phyloP scores from a whole-genome alignment of 2,888 invertebrate genomes.

The Epicampocera succincta region DNA sequence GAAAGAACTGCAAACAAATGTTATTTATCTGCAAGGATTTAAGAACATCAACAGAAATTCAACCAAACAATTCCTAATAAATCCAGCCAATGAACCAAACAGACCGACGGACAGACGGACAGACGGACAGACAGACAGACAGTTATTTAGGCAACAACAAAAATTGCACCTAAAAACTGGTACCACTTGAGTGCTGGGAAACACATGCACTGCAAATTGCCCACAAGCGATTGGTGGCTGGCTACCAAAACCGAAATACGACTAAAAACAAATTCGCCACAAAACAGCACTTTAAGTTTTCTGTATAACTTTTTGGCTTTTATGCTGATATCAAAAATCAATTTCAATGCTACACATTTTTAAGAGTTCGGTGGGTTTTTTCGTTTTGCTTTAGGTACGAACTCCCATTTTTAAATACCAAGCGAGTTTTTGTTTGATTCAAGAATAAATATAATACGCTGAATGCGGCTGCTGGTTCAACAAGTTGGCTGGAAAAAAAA shows the following conservation, averaged over 20 bases:
- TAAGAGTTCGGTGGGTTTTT: slow-evolving; percentile 11
- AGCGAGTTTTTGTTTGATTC: slow-evolving; percentile 28
- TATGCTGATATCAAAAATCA: slow-evolving; percentile 63
- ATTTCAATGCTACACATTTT: slow-evolving; percentile 64
- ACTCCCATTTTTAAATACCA: slow-evolving; percentile 47
- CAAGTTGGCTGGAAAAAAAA: slow-evolving; percentile 40
- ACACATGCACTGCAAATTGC: not conserved
- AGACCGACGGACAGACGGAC: slow-evolving; percentile 61
- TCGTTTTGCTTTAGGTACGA: slow-evolving; percentile 2
- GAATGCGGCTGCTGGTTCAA: slow-evolving; percentile 11
- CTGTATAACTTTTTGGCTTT: slow-evolving; percentile 22
- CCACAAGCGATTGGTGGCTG: not conserved
- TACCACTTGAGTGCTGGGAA: slow-evolving; percentile 1
- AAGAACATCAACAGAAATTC: slow-evolving; percentile 15
- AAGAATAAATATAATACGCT: not conserved
- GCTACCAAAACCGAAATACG: not conserved
- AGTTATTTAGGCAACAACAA: slow-evolving; percentile 36
- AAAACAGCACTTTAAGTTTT: slow-evolving; percentile 46
- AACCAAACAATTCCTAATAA: slow-evolving; percentile 34
- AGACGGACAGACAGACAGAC: no score
- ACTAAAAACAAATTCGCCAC: slow-evolving; percentile 24
- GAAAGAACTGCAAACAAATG: slow-evolving; percentile 28
- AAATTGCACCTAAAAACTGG: slow-evolving; percentile 28
- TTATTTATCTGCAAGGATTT: slow-evolving; percentile 32
- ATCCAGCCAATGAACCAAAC: slow-evolving; percentile 48